Base-by-base conservation (phyloP, 1,140 invertebrate genomes). In the Gryllus bimaculatus region DNA sequence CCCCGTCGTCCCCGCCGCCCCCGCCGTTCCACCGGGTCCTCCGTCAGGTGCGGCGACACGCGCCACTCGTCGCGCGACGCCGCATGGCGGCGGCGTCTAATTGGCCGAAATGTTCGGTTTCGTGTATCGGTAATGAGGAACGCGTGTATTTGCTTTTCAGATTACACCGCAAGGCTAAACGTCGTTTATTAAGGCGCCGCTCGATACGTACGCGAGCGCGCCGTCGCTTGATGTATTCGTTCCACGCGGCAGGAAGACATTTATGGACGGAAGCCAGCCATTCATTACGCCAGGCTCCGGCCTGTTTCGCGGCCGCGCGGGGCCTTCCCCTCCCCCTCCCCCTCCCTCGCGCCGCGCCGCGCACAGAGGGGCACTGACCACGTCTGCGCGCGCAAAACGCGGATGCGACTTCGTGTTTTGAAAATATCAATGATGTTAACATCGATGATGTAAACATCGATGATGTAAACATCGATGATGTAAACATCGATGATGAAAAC, bases 111-210 rank as follows among this genome's bases (percentile, higher is more conserved):
- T 66, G 54, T 66, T 66, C 54, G 54, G 54, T 66, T 66, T 66
- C 54, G 54, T 66, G 54, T 66, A 66, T 66, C 54, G 54, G 54
- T 66, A 66, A 66, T 66, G 54, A 66, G 54, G 54, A 66, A 66
- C 54, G 54, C 54, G 54, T 66, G 54, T 66, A 66, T 66, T 66
- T 66, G 54, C 54, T 66, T 66, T 66, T 13, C 54, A 66, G 54
- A 66, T 66, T 66, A 66, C 54, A 66, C 54, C 54, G 54, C 54
- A 18, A 66, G 54, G 26, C 18, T 66, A 66, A 66, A 66, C 18
- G 54, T 13, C 54, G 54, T 13, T 66, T 66, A 66, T 66, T 66
- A 66, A 66, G 26, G 26, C 26, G 26, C 26, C 26, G 26, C 26
- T 39, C 26, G 26, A 39, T 39, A 39, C 26, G 26, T 39, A 39